These are phyloP conservation scores for Eupithecia centaureata DNA, from an alignment of 2,888 invertebrate genomes.

Conservation along the genomic window DNA sequence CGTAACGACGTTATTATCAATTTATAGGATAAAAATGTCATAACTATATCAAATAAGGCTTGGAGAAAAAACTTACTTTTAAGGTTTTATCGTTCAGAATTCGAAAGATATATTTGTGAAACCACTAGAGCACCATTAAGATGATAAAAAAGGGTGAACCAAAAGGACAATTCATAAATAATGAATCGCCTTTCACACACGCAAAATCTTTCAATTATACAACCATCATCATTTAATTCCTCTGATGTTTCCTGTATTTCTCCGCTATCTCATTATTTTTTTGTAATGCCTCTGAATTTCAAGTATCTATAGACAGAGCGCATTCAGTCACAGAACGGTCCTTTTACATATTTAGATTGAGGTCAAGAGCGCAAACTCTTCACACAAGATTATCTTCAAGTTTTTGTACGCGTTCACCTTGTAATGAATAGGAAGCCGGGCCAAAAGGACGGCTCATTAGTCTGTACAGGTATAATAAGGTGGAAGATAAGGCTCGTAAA, in stretches of 20 bases:
- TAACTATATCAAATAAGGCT: no score
- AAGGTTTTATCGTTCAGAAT: no score
- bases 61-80: no score
- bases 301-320: neutral
- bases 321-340: neutral
- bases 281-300: neutral
- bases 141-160: no score
- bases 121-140: no score
- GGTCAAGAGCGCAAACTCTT: slow-evolving; percentile 49
- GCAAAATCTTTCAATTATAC: neutral
- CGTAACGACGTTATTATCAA: no score
- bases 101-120: no score
- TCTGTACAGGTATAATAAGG: slow-evolving; percentile 36
- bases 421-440: slow-evolving; percentile 47
- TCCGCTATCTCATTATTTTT: neutral
- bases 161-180: no score
- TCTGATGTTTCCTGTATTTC: no score
- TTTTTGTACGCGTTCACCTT: slow-evolving; percentile 47
- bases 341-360: slow-evolving; percentile 37
- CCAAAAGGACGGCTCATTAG: slow-evolving; percentile 35
- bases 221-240: neutral
- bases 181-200: neutral
- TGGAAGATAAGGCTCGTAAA: slow-evolving; percentile 16
- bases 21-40: no score
- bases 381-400: slow-evolving; percentile 42